phyloP scores from a whole-genome alignment of 2,888 invertebrate genomes.

The Rhimphoctona megacephalus region DNA sequence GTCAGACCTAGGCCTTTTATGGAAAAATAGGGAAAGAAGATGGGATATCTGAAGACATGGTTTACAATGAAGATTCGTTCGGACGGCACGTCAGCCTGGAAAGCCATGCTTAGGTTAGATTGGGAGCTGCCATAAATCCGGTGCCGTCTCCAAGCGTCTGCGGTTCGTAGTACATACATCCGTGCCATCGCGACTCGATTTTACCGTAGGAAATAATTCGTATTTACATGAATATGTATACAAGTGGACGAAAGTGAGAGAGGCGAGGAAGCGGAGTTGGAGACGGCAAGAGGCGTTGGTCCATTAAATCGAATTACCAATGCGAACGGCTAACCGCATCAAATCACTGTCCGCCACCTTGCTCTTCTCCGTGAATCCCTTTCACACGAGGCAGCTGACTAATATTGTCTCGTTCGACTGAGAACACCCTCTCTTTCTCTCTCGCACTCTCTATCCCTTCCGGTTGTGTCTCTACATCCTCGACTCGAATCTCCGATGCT shows the following conservation, averaged over 20 bases:
- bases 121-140: neutral
- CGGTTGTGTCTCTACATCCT: constrained; percentile 31
- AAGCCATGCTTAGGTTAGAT: neutral
- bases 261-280: constrained; percentile 33
- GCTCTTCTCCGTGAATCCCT: constrained; percentile 62
- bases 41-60: constrained; percentile 2
- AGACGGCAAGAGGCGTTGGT: constrained; percentile 77
- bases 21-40: constrained; percentile 10
- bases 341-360: constrained; percentile 81
- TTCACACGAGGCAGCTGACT: constrained; percentile 74
- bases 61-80: constrained; percentile 38
- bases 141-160: constrained; percentile 4
- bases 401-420: constrained; percentile 66
- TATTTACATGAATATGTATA: constrained; percentile 81
- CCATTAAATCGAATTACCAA: constrained; percentile 80
- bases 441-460: constrained; percentile 62
- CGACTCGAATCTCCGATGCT: constrained; percentile 36
- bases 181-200: constrained; percentile 66
- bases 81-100: constrained; percentile 17
- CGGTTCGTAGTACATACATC: constrained; percentile 34
- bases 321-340: constrained; percentile 81
- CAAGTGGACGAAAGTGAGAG: constrained; percentile 34
- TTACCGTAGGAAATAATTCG: constrained; percentile 77
- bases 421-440: neutral
- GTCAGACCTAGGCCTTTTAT: constrained; percentile 23